Conservation (phyloP, 1,140 invertebrate genomes). For the Papilio helenus region DNA sequence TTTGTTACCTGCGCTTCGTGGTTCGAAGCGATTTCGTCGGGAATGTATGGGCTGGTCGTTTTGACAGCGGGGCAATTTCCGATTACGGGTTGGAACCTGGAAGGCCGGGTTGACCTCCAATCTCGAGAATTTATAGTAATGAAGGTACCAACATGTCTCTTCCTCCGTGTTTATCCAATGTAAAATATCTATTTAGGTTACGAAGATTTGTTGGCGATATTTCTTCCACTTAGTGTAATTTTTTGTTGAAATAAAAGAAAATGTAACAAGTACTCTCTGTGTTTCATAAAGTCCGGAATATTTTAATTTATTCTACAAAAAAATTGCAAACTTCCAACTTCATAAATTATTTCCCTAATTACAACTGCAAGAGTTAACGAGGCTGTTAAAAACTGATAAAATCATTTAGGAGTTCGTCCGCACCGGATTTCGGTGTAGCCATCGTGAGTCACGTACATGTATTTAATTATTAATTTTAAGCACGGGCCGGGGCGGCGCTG, state of each 20-base stretch:
- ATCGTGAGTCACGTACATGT: slow-evolving; percentile 49
- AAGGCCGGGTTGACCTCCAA: slow-evolving; percentile 23
- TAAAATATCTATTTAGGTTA: slow-evolving; percentile 34
- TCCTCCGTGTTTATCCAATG: slow-evolving; percentile 6
- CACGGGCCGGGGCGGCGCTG: slow-evolving; percentile 39
- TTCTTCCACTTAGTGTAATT: background rate
- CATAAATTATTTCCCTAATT: slow-evolving; percentile 6
- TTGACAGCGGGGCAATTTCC: slow-evolving; percentile 43
- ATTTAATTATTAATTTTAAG: slow-evolving; percentile 65
- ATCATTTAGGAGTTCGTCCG: slow-evolving; percentile 14
- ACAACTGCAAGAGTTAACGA: slow-evolving; percentile 14
- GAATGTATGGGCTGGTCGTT: slow-evolving; percentile 43
- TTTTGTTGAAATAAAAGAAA: no score
- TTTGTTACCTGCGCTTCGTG: slow-evolving; percentile 41
- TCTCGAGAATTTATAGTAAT: slow-evolving; percentile 21
- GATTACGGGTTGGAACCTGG: slow-evolving; percentile 29
- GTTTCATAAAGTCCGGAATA: background rate
- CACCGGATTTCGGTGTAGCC: slow-evolving; percentile 40
- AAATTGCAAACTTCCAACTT: background rate
- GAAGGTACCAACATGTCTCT: slow-evolving; percentile 12
- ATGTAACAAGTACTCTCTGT: background rate
- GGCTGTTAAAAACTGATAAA: slow-evolving; percentile 22
- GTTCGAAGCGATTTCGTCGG: slow-evolving; percentile 42
- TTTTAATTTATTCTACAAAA: background rate
- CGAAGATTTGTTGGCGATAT: slow-evolving; percentile 27